A percentile compares a stretch with the other conserved stretches of the same genome.
These are phyloP conservation scores for Oceanodroma leucorhoa DNA, from an alignment of 2,797 vertebrate genomes.

Conservation along the genomic window DNA sequence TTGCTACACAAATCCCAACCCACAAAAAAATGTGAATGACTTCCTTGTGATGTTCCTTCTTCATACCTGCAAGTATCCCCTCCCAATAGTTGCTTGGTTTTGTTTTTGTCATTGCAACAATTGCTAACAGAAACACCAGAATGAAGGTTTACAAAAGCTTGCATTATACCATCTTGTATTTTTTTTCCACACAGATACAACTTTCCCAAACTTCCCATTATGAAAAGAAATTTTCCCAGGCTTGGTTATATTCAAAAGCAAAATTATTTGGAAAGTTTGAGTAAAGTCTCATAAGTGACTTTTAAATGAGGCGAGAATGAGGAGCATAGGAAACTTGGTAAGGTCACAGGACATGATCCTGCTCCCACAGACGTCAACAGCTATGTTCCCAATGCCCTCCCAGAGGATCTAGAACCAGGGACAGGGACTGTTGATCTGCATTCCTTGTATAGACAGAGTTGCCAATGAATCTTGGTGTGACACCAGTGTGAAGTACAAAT, in stretches of 20 bases:
- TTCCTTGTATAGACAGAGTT: not conserved
- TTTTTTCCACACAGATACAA: not conserved
- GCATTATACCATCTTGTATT: not conserved
- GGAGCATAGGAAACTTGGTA: slow-evolving; percentile 20
- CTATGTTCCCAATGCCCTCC: not conserved
- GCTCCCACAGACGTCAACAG: not conserved
- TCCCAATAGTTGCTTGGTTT: not conserved
- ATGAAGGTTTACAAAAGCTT: not conserved
- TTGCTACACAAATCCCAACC: not conserved
- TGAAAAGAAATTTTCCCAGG: slow-evolving; percentile 26
- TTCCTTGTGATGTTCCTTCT: not conserved
- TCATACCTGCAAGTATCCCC: not conserved
- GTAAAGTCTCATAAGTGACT: not conserved
- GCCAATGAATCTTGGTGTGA: not conserved
- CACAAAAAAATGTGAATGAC: rapidly evolving
- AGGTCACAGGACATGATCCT: slow-evolving; percentile 21
- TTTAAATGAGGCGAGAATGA: not conserved
- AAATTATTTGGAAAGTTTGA: slow-evolving; percentile 55
- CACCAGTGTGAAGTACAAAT: not conserved
- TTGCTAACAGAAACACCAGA: not conserved
- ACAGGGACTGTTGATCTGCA: not conserved
- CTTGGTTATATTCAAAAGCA: not conserved
- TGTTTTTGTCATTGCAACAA: not conserved
- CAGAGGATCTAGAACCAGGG: slow-evolving; percentile 40
- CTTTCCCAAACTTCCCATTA: not conserved